phyloP scores from a whole-genome alignment of 2,888 invertebrate species.

The Melikaiella ostensackeni region DNA sequence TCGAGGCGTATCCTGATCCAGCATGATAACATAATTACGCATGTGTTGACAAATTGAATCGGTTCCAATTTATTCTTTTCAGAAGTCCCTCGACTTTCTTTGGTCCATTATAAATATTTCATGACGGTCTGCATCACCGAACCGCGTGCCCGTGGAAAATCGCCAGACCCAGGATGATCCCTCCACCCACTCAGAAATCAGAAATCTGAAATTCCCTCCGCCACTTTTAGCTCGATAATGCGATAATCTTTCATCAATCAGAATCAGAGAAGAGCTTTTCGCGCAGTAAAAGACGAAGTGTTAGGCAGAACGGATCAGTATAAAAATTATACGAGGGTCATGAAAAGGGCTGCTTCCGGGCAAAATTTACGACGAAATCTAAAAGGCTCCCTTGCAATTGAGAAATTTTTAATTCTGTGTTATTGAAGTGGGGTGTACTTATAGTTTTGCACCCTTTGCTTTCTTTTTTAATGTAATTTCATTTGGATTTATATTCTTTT shows the following conservation, averaged over 20 bases:
- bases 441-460: background rate
- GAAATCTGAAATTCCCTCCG: conserved; percentile 53
- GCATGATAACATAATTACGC: conserved; percentile 76
- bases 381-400: background rate
- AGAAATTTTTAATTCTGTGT: background rate
- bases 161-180: conserved; percentile 63
- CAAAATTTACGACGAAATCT: background rate
- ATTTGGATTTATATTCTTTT: too few relatives aligned
- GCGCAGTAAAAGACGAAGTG: conserved; percentile 44
- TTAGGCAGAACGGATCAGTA: conserved; percentile 46
- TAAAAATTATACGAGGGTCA: conserved; percentile 36
- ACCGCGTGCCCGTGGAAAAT: conserved; percentile 71
- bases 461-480: too few relatives aligned
- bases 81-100: conserved; percentile 53
- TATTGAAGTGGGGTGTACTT: background rate
- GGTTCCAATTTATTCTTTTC: conserved; percentile 76
- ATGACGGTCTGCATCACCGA: conserved; percentile 65
- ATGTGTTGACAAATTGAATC: conserved; percentile 76
- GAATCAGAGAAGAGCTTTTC: conserved; percentile 63
- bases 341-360: conserved; percentile 23
- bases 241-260: conserved; percentile 77
- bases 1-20: conserved; percentile 60
- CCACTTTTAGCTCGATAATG: conserved; percentile 70
- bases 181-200: conserved; percentile 44
- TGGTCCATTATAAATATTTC: conserved; percentile 74